phyloP scores from a whole-genome alignment of 2,797 vertebrate species.

The Phrynocephalus vlangalii region DNA sequence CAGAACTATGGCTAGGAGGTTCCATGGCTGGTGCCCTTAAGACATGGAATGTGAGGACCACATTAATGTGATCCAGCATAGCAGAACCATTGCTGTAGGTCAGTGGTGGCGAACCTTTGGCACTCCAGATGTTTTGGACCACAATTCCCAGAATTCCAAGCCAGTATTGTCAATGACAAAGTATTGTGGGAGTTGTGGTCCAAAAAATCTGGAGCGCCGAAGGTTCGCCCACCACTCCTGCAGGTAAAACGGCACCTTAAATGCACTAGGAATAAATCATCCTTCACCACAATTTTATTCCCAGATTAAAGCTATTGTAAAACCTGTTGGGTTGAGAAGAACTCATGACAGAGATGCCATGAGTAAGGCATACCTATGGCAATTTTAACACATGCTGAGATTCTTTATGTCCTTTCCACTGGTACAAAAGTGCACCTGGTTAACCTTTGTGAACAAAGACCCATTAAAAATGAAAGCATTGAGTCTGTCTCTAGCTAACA shows the following conservation, averaged over 20 bases:
- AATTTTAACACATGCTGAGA: background rate
- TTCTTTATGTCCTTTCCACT: background rate
- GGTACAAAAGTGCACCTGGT: background rate
- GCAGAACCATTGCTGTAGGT: background rate
- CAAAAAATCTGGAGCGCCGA: too few relatives aligned
- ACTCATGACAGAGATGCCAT: background rate
- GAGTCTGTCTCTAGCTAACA: slow-evolving; percentile 1
- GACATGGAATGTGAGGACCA: background rate
- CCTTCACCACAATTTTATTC: background rate
- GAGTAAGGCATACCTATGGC: background rate
- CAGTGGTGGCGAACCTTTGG: too few relatives aligned
- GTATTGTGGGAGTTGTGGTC: too few relatives aligned
- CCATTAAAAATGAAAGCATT: background rate
- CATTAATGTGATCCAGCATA: background rate
- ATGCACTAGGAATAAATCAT: background rate
- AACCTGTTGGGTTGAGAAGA: background rate
- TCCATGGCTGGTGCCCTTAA: background rate
- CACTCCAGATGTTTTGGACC: too few relatives aligned
- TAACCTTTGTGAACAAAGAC: background rate
- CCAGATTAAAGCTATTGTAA: slow-evolving; percentile 1
- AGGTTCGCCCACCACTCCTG: too few relatives aligned
- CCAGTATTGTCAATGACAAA: too few relatives aligned
- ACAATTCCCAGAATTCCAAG: too few relatives aligned
- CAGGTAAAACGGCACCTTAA: background rate
- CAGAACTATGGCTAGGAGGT: background rate